Base-by-base conservation (phyloP, 2,797 vertebrate species). In the Enteromius paludinosus region DNA sequence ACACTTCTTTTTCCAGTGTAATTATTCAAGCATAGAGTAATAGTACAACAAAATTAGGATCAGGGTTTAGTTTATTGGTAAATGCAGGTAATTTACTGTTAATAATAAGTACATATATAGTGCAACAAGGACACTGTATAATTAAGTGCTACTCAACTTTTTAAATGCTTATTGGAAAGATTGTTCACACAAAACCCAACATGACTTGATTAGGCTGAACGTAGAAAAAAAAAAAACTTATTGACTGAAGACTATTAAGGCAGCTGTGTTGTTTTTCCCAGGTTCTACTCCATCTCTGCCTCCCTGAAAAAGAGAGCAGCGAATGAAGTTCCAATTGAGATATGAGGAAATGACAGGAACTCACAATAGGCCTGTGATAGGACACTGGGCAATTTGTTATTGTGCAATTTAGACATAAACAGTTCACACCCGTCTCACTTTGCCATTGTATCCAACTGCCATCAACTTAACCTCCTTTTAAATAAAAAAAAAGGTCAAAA, bases 251-350 rank as follows among this genome's bases (percentile, higher is more conserved):
- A 33, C 23, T 78, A 64, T 25, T 77, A 76, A n/a, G 64, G 20
- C 5, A 83, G 20, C 65, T 17, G 52, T 70, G 14, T 65, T 38
- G 66, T 59, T 87, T 66, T 68, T 38, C 56, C 49, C 87, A 94
- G 94, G 88, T 91, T 94, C 62, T 92, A 92, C 84, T 85, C 92
- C 47, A 91, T 94, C 86, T 89, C 93, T 5, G 89, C 90, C 68
- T 84, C 90, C 0, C 49, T 93, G 41, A 93, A 92, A 86, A 87
- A 91, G 25, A 56, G 54, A 20, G 9, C 88, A 75, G 84, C 87
- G 83, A 90, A 90, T 81, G 92, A 93, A 41, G 82, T 89, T 88
- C 86, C 89, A 1, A 86, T 84, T 0, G 92, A 94, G 86, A 90
- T 92, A 85, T 94, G 90, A 94, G 66, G 30, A 83, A 35, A 75